A percentile compares a stretch with the other conserved stretches of the same genome.
Evolutionary conservation across 2,113 vertebrate species (phyloP).

Genomic region (Phyllostomus discolor): DNA sequence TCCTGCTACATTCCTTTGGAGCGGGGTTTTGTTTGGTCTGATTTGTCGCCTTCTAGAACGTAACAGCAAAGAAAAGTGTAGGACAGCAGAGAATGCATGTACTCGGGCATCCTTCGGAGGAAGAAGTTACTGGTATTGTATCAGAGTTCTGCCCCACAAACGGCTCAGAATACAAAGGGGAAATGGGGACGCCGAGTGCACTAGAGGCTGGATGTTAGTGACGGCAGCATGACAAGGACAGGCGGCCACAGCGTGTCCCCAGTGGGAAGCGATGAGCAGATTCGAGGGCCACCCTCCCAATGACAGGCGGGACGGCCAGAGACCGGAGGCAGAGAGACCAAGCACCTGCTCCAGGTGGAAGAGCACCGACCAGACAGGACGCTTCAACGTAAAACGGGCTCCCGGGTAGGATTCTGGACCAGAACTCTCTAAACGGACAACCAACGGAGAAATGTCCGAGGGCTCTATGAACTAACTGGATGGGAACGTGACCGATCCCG

Average conservation of each 20-base stretch:
- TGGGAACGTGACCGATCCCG: fast-evolving
- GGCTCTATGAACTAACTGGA: not conserved
- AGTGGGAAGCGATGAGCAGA: fast-evolving
- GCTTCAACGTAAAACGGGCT: not conserved
- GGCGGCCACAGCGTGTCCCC: fast-evolving
- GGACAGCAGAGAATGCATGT: not conserved
- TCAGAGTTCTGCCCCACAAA: not conserved
- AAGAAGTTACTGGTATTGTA: not conserved
- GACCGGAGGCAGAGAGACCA: not conserved
- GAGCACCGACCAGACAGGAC: not conserved
- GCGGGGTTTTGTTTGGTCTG: not conserved
- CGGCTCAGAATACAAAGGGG: not conserved
- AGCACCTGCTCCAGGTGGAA: not conserved
- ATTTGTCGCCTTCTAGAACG: not conserved
- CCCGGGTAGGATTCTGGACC: not conserved
- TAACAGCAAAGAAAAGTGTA: not conserved
- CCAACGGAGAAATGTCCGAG: not conserved
- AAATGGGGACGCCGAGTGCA: fast-evolving
- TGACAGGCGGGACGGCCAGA: fast-evolving
- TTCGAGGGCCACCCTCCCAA: not conserved
- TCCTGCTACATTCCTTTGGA: not conserved
- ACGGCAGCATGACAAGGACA: not conserved
- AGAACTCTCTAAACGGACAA: not conserved
- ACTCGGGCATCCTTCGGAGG: not conserved
- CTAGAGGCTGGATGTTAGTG: fast-evolving